Evolutionary conservation across 2,888 invertebrate species (phyloP).

Genomic region (Leucoptera coffeella): DNA sequence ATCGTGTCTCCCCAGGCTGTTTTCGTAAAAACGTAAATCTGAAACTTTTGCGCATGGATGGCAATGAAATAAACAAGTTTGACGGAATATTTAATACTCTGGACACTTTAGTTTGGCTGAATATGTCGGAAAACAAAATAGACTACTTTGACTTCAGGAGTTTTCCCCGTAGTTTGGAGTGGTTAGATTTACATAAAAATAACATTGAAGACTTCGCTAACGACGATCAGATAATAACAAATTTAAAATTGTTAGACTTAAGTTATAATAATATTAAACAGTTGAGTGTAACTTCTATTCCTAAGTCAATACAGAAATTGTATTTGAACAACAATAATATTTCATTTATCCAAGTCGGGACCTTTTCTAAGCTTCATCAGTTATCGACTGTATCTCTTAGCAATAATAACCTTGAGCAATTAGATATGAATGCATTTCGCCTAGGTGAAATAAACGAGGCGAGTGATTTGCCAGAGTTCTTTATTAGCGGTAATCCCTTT

Average conservation of each 20-base stretch:
- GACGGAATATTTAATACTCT: conserved; percentile 67
- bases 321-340: conserved; percentile 72
- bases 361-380: conserved; percentile 62
- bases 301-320: conserved; percentile 65
- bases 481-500: conserved; percentile 77
- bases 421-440: conserved; percentile 69
- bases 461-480: conserved; percentile 71
- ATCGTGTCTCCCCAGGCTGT: conserved; percentile 64
- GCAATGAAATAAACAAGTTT: conserved; percentile 67
- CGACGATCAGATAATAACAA: conserved; percentile 47
- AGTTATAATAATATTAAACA: conserved; percentile 67
- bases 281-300: conserved; percentile 61
- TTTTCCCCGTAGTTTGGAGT: conserved; percentile 66
- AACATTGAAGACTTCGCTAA: conserved; percentile 58
- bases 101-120: conserved; percentile 68
- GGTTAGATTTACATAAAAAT: conserved; percentile 76
- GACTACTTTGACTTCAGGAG: conserved; percentile 70
- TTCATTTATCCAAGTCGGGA: conserved; percentile 60
- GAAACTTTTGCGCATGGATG: conserved; percentile 68
- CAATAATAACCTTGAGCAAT: conserved; percentile 65
- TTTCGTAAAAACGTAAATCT: conserved; percentile 67
- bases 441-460: conserved; percentile 60
- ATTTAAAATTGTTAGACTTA: conserved; percentile 67
- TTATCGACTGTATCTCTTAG: conserved; percentile 69
- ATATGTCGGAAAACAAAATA: conserved; percentile 73